phyloP scores from a whole-genome alignment of 2,888 invertebrate genomes.

The Calameuta pallipes region DNA sequence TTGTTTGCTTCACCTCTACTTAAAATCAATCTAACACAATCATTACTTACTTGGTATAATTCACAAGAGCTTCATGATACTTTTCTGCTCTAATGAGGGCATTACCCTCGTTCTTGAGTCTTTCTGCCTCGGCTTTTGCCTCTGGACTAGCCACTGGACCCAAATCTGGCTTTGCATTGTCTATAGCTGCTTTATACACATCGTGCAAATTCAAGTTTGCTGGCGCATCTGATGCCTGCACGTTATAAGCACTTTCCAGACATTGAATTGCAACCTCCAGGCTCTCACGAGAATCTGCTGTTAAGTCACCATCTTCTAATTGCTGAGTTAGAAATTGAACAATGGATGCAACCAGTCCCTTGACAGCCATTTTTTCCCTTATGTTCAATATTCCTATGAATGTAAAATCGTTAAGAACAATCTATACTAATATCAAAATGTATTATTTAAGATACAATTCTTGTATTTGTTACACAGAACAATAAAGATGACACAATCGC shows the following conservation, averaged over 20 bases:
- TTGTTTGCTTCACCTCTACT: not conserved
- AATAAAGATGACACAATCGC: not conserved
- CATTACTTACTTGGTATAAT: slow-evolving; percentile 77
- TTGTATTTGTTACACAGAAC: not conserved
- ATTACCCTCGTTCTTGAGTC: slow-evolving; percentile 88
- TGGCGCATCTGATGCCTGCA: slow-evolving; percentile 69
- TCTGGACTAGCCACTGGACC: slow-evolving; percentile 66
- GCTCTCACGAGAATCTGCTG: slow-evolving; percentile 75
- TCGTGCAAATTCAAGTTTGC: slow-evolving; percentile 65
- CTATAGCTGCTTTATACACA: slow-evolving; percentile 64
- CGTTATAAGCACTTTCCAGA: slow-evolving; percentile 88
- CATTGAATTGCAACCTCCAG: slow-evolving; percentile 96
- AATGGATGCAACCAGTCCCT: slow-evolving; percentile 69
- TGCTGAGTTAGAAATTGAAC: slow-evolving; percentile 71
- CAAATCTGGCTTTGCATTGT: slow-evolving; percentile 34
- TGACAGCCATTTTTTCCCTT: slow-evolving; percentile 50
- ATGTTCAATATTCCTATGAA: not conserved
- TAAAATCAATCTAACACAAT: slow-evolving; percentile 3
- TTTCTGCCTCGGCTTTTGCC: slow-evolving; percentile 80
- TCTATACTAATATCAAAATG: not conserved
- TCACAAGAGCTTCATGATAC: slow-evolving; percentile 82
- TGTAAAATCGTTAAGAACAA: not conserved
- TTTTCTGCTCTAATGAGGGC: slow-evolving; percentile 88
- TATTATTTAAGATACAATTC: not conserved
- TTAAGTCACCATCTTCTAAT: slow-evolving; percentile 66